Evolutionary conservation across 2,888 invertebrate species (phyloP).

Genomic region (Schizaphis graminum): DNA sequence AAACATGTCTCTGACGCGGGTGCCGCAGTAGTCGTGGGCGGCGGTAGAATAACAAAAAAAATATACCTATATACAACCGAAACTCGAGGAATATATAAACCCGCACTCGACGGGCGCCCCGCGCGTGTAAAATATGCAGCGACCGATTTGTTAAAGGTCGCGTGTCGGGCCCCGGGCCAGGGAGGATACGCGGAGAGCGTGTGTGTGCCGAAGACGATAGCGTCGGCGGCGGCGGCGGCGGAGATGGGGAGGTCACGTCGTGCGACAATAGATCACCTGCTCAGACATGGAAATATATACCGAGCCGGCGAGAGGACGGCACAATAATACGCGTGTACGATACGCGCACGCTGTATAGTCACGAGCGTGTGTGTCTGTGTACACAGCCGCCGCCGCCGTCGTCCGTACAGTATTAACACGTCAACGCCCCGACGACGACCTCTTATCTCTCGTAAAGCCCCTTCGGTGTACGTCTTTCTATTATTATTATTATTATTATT

Average conservation of each 20-base stretch:
- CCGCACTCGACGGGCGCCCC: background rate
- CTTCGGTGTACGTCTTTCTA: background rate
- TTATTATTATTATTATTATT: background rate
- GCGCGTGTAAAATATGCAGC: background rate
- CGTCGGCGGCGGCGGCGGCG: background rate
- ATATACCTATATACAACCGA: no score
- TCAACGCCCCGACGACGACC: slow-evolving; percentile 43
- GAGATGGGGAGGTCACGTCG: background rate
- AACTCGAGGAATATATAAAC: background rate
- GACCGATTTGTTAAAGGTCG: slow-evolving; percentile 16
- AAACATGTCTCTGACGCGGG: background rate
- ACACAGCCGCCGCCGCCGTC: background rate
- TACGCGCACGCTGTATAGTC: background rate
- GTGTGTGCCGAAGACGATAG: background rate
- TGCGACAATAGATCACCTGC: slow-evolving; percentile 34
- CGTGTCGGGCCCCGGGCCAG: background rate
- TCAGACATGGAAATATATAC: slow-evolving; percentile 49
- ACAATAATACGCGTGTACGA: background rate
- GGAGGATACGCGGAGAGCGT: background rate
- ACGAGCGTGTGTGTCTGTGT: background rate
- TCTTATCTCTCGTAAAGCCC: slow-evolving; percentile 47
- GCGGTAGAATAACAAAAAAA: background rate
- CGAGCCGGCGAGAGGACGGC: background rate
- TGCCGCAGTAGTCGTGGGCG: background rate
- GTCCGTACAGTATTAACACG: slow-evolving; percentile 39